Conservation (phyloP, 1,140 invertebrate genomes). For the Bombyx mori region ASM3026992v2 NC_085113.1:5695001-5695500, state of each 20-base stretch:
- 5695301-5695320: too few species aligned
- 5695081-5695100: background rate
- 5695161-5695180: slow-evolving; percentile 36
- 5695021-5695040: background rate
- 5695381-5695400: too few species aligned
- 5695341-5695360: too few species aligned
- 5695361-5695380: too few species aligned
- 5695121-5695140: slow-evolving; percentile 26
- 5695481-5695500: too few species aligned
- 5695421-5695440: too few species aligned
- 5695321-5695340: too few species aligned
- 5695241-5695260: slow-evolving; percentile 22
- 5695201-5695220: slow-evolving; percentile 62
- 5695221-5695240: slow-evolving; percentile 54
- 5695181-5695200: slow-evolving; percentile 36
- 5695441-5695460: too few species aligned
- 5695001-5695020: too few species aligned
- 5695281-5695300: slow-evolving; percentile 6
- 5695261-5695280: slow-evolving; percentile 10
- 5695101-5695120: slow-evolving; percentile 6
- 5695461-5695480: too few species aligned
- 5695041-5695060: background rate
- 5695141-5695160: slow-evolving; percentile 49
- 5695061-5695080: background rate
- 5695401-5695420: too few species aligned